These are phyloP conservation scores for Penaeus indicus DNA, from an alignment of 1,140 invertebrate species.

Conservation along the genomic window DNA sequence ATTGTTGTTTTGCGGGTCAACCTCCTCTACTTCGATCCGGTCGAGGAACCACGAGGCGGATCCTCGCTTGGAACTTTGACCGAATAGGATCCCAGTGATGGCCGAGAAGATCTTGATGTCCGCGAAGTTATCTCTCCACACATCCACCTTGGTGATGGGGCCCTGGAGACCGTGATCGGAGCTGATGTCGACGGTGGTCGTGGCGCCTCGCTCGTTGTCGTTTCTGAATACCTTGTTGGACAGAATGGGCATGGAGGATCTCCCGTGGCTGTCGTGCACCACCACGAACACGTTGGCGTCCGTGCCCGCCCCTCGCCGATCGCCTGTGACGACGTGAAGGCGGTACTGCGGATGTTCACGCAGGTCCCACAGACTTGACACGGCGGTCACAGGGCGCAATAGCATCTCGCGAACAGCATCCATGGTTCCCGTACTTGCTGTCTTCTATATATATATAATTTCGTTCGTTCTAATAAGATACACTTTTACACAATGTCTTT, in stretches of 20 bases:
- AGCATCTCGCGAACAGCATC: constrained; percentile 12
- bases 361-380: background rate
- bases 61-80: constrained; percentile 53
- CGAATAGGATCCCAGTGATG: constrained; percentile 16
- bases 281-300: constrained; percentile 69
- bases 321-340: constrained; percentile 69
- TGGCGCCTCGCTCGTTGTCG: constrained; percentile 69
- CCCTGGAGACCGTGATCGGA: constrained; percentile 43
- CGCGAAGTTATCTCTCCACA: constrained; percentile 66
- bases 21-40: constrained; percentile 65
- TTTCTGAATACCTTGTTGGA: constrained; percentile 69
- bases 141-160: constrained; percentile 58
- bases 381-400: background rate
- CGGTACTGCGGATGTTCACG: constrained; percentile 30
- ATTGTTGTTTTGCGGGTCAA: constrained; percentile 3
- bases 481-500: too few relatives aligned
- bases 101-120: constrained; percentile 13
- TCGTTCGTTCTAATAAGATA: too few relatives aligned
- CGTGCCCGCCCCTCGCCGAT: constrained; percentile 69
- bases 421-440: too few relatives aligned
- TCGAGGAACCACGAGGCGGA: constrained; percentile 67
- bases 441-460: too few relatives aligned
- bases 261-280: constrained; percentile 68
- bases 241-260: constrained; percentile 64
- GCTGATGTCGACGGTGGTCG: constrained; percentile 64